Percentiles rank a stretch among this genome's conserved stretches.
Conservation (phyloP, 1,140 invertebrate genomes). For the Augochlora pura region DNA sequence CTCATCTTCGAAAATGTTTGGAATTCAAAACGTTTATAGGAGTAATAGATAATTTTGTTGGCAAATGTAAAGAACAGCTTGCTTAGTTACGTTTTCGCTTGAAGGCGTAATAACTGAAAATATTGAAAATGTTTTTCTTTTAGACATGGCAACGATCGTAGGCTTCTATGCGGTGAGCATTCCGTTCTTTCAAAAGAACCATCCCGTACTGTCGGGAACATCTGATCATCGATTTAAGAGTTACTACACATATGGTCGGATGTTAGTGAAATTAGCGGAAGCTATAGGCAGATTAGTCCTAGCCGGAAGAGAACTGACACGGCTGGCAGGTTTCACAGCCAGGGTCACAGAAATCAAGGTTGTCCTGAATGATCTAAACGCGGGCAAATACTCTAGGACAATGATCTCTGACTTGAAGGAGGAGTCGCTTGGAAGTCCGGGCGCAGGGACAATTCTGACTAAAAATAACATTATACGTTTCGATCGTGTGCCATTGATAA, state of each 20-base stretch:
- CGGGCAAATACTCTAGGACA: constrained; percentile 92
- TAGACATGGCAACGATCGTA: constrained; percentile 95
- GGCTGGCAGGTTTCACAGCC: constrained; percentile 95
- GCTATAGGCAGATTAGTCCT: constrained; percentile 96
- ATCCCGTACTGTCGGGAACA: constrained; percentile 82
- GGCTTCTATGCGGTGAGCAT: constrained; percentile 97
- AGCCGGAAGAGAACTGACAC: constrained; percentile 95
- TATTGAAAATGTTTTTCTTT: constrained; percentile 65
- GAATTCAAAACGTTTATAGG: constrained; percentile 96
- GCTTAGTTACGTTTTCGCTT: background rate
- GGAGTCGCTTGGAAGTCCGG: constrained; percentile 81
- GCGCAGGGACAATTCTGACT: constrained; percentile 90
- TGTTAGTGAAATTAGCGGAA: constrained; percentile 98
- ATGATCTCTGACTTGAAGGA: constrained; percentile 86
- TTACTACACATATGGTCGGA: constrained; percentile 98
- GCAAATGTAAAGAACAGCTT: constrained; percentile 88
- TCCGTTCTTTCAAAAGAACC: constrained; percentile 91
- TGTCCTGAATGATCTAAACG: constrained; percentile 93
- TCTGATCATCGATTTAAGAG: constrained; percentile 83
- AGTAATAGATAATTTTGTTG: constrained; percentile 96
- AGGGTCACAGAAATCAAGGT: constrained; percentile 94
- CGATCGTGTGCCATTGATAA: constrained; percentile 95
- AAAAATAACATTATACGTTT: constrained; percentile 96
- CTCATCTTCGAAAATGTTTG: constrained; percentile 93
- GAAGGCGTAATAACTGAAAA: background rate